Percentiles rank a stretch among this genome's conserved stretches.
phyloP scores from a whole-genome alignment of 1,140 invertebrate species.

The Papilio helenus region DNA sequence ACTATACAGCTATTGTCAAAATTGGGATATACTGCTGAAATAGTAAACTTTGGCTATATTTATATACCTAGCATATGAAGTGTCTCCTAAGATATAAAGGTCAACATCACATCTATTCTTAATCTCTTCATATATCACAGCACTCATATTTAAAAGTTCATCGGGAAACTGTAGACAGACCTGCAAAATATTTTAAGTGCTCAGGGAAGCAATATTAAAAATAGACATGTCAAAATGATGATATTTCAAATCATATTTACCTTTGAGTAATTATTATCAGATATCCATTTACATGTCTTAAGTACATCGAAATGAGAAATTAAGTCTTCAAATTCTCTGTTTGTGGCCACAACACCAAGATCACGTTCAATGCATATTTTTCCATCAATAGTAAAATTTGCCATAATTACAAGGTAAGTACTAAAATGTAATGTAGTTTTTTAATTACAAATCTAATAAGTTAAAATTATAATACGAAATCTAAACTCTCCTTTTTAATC shows the following conservation, averaged over 20 bases:
- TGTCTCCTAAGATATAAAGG: conserved; percentile 95
- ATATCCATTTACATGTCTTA: conserved; percentile 86
- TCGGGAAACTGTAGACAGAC: conserved; percentile 97
- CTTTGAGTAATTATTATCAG: conserved; percentile 85
- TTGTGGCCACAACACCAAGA: conserved; percentile 46
- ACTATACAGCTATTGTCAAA: background rate
- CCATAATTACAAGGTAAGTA: conserved; percentile 51
- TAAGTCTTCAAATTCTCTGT: conserved; percentile 55
- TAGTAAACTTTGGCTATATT: background rate
- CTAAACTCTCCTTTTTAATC: too few species aligned
- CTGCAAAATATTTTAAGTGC: conserved; percentile 69
- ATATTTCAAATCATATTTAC: conserved; percentile 72
- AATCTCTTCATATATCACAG: conserved; percentile 86
- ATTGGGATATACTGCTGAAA: conserved; percentile 23
- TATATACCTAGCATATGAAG: conserved; percentile 93
- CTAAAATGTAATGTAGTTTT: background rate
- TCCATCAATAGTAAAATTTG: conserved; percentile 71
- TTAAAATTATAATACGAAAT: background rate
- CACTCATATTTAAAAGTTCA: conserved; percentile 88
- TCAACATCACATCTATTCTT: conserved; percentile 84
- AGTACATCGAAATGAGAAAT: conserved; percentile 58
- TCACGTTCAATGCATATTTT: conserved; percentile 73
- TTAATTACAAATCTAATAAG: background rate
- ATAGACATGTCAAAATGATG: background rate
- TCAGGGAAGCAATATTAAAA: conserved; percentile 30